phyloP scores from a whole-genome alignment of 2,888 invertebrate genomes.

The Tetragnatha montana region DNA sequence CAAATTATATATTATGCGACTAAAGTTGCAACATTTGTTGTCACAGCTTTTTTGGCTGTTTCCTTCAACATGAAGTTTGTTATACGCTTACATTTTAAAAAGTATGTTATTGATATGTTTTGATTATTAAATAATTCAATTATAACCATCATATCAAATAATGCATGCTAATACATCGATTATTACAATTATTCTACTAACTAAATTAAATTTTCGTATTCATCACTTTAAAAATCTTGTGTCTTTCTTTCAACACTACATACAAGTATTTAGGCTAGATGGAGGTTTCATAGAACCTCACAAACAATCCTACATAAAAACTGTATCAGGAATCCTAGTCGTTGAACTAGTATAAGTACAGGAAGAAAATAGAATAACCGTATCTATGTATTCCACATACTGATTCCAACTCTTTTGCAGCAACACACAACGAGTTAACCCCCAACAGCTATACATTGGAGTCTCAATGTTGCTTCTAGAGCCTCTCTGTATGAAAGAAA shows the following conservation, averaged over 20 bases:
- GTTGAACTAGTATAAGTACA: too few relatives aligned
- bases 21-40: conserved; percentile 65
- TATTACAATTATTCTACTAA: conserved; percentile 69
- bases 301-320: too few relatives aligned
- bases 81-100: conserved; percentile 70
- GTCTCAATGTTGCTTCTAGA: too few relatives aligned
- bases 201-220: conserved; percentile 69
- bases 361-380: too few relatives aligned
- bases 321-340: too few relatives aligned
- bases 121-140: conserved; percentile 67
- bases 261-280: too few relatives aligned
- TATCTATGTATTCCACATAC: too few relatives aligned
- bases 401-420: too few relatives aligned
- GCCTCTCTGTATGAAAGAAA: too few relatives aligned
- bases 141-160: conserved; percentile 70
- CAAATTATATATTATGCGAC: conserved; percentile 69
- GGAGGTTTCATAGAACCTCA: too few relatives aligned
- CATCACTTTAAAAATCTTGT: conserved; percentile 63
- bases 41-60: conserved; percentile 70
- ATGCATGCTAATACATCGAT: conserved; percentile 70
- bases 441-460: too few relatives aligned
- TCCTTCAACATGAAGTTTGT: conserved; percentile 70
- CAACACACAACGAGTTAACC: too few relatives aligned
- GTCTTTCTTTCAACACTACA: conserved; percentile 3
- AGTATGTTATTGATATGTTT: conserved; percentile 70